These are phyloP conservation scores for Hemaris fuciformis DNA, from an alignment of 2,888 invertebrate genomes.

Conservation along the genomic window DNA sequence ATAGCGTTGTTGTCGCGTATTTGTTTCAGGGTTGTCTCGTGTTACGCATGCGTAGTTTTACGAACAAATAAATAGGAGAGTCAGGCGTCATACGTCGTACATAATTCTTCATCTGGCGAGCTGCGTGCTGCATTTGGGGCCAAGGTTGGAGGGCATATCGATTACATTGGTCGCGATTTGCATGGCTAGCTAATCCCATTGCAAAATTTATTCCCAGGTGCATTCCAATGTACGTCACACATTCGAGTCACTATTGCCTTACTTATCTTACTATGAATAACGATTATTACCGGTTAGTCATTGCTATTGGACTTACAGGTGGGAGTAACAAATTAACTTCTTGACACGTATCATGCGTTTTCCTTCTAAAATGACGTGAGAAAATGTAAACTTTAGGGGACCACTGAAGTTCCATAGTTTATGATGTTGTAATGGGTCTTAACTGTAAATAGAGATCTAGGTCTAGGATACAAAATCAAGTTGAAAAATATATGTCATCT, in stretches of 20 bases:
- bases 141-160: conserved; percentile 66
- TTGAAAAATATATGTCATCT: conserved; percentile 8
- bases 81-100: conserved; percentile 43
- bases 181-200: conserved; percentile 38
- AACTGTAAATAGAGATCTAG: background rate
- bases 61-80: conserved; percentile 44
- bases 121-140: conserved; percentile 64
- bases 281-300: conserved; percentile 1
- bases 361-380: background rate
- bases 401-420: background rate
- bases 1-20: background rate
- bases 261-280: background rate
- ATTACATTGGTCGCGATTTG: conserved; percentile 64
- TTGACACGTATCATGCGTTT: background rate
- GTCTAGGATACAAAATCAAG: conserved; percentile 7
- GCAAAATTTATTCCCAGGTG: background rate
- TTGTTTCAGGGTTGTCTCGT: background rate
- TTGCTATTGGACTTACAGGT: background rate
- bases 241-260: background rate
- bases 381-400: too few relatives aligned
- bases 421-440: background rate
- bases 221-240: background rate
- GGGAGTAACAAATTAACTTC: background rate
- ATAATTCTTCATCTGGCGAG: conserved; percentile 65
- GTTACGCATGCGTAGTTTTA: conserved; percentile 45